Base-by-base conservation (phyloP, 1,140 invertebrate species). In the Chironomus striatipennis region DNA sequence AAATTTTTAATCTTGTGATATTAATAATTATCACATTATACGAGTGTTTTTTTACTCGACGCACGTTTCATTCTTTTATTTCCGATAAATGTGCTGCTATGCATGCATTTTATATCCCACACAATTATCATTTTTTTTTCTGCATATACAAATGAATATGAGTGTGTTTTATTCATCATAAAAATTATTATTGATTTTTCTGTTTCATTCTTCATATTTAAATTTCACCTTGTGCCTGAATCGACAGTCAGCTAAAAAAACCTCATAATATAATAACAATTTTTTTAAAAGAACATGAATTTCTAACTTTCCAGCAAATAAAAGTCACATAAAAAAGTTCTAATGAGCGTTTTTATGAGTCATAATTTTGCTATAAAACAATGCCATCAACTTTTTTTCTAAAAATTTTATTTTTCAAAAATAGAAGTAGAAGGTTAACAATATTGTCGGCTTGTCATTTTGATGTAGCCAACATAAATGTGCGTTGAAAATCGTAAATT, bases 1-100 rank as follows among this genome's bases (percentile, higher is more conserved):
- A 43, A 57, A 57, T 57, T 57, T 57, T 57, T 57, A 57, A 57
- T 57, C 47, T 57, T 57, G 47, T 57, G 47, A 57, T 57, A 57
- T 57, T 57, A 57, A 57, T 57, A 57, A 57, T 57, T 57, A 57
- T 57, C 47, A 57, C 47, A 57, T 15, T 57, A 34, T 34, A 34
- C 24, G 24, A 34, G 24, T 34, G 24, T 5, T 34, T 34, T 34
- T 34, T 34, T 34, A 34, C 47, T 0, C n/a, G 47, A 57, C 47
- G 5, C 47, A 57, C 12, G 5, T 57, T 57, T 57, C 12, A 57
- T n/a, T 57, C 12, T 57, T 57, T 47, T 47, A 47, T 10, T 47
- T 34, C 5, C 24, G 24, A 34, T 34, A 34, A 34, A 34, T 34
- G 24, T 47, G 43, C 15, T 47, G 15, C 43, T 47, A 47, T 10